Evolutionary conservation across 2,113 vertebrate species (phyloP), one percentile per base, ranked within the genome.

Genomic region (Australoheros scitulus): DNA sequence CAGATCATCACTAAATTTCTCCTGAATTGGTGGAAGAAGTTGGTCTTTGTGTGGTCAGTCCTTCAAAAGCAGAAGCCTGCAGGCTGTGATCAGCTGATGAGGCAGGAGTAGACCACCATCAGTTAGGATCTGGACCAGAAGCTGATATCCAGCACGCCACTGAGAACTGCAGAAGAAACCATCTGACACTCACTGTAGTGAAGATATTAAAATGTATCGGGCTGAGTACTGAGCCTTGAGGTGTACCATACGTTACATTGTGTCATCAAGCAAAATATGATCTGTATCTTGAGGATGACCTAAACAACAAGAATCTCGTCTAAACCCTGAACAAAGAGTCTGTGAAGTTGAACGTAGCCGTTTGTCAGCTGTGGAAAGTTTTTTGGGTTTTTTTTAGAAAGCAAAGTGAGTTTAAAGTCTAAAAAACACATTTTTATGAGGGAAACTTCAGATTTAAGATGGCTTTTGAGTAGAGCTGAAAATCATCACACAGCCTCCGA

Each of bases 231-330:
- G 9, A 29, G 36, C 47, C 57, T 58, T 77, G 17, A 24, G 15
- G 29, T 22, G 41, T 18, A 22, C 0, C 0, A 20, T 41, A 17
- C 1, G 2, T n/a, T 17, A 52, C n/a, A 2, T 34, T 5, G 26
- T 61, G 20, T 50, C 43, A 7, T 50, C 9, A 20, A 29, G 3
- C 18, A 43, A 70, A 24, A 32, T 32, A 7, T 50, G 15, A 52
- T 29, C 24, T 32, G 43, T 24, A 52, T 52, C 10, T 52, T 26
- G 43, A 72, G 17, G 20, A 72, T 20, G 24, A 52, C 43, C 24
- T 13, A 52, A 70, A 70, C 65, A 41, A 29, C 24, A 29, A 11
- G 47, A 50, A 18, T 50, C 38, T 26, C 26, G 26, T 43, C 47
- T 6, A 15, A 50, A 50, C 47, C 15, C 47, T 50, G 15, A 50